Evolutionary conservation across 2,113 vertebrate species (phyloP).

Genomic region (Coryphaenoides rupestris): DNA sequence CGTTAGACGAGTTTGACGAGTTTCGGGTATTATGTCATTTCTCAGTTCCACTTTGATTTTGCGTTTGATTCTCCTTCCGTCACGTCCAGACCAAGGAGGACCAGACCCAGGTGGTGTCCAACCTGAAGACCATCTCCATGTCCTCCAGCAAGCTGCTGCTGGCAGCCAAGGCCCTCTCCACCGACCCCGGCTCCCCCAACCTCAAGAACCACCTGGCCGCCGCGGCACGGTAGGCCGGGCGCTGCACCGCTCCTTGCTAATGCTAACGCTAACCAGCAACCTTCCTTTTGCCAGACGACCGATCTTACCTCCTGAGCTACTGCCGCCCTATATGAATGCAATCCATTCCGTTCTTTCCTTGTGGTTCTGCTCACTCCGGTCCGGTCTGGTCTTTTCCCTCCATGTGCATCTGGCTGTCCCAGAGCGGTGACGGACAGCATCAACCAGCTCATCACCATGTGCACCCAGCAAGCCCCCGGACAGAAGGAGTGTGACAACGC

Average conservation of each 20-base stretch:
- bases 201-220: slow-evolving; percentile 96
- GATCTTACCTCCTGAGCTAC: too few relatives aligned
- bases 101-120: slow-evolving; percentile 89
- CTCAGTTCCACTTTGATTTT: background rate
- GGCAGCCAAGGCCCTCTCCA: slow-evolving; percentile 92
- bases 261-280: too few relatives aligned
- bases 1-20: too few relatives aligned
- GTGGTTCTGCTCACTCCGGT: background rate
- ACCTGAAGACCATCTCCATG: slow-evolving; percentile 98
- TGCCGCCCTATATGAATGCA: too few relatives aligned
- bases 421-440: slow-evolving; percentile 96
- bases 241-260: too few relatives aligned
- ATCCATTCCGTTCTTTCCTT: background rate
- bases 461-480: slow-evolving; percentile 92
- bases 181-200: slow-evolving; percentile 88
- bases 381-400: too few relatives aligned
- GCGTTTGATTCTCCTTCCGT: background rate
- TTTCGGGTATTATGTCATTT: too few relatives aligned
- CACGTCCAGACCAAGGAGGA: slow-evolving; percentile 85
- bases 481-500: slow-evolving; percentile 98
- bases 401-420: slow-evolving; percentile 29
- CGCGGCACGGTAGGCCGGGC: slow-evolving; percentile 83
- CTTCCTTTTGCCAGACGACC: slow-evolving; percentile 16
- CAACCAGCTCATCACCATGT: slow-evolving; percentile 98
- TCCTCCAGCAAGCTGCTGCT: slow-evolving; percentile 95